These are phyloP conservation scores for Eumaeus atala DNA, from an alignment of 1,140 invertebrate species.

Conservation along the genomic window DNA sequence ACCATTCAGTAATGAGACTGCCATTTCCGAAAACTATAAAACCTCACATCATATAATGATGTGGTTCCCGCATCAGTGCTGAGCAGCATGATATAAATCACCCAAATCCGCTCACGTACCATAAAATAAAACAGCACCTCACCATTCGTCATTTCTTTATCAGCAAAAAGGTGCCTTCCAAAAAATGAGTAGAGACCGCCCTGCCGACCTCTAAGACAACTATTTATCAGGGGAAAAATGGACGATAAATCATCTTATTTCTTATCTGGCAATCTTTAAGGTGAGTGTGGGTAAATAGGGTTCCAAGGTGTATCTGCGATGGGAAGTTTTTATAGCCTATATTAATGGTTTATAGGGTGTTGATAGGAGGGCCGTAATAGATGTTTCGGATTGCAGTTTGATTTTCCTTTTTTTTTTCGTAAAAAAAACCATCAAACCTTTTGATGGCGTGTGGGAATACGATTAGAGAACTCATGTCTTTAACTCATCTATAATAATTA, in stretches of 20 bases:
- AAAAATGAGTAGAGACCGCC: conserved; percentile 53
- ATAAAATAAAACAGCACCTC: conserved; percentile 49
- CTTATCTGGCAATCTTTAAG: conserved; percentile 60
- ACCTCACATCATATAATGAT: background rate
- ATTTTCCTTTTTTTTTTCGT: conserved; percentile 15
- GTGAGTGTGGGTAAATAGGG: conserved; percentile 51
- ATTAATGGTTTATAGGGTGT: conserved; percentile 40
- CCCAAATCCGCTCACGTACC: conserved; percentile 17
- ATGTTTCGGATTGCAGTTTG: conserved; percentile 14
- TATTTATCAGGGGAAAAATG: conserved; percentile 57
- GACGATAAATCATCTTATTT: conserved; percentile 57
- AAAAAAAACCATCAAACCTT: conserved; percentile 6
- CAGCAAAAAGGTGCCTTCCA: conserved; percentile 60
- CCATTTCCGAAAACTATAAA: too few species aligned
- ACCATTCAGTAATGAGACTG: too few species aligned
- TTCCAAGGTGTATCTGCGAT: conserved; percentile 27
- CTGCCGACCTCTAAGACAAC: conserved; percentile 58
- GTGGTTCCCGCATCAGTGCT: background rate
- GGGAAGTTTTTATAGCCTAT: conserved; percentile 41
- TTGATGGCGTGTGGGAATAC: background rate
- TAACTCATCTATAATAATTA: too few species aligned
- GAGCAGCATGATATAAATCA: conserved; percentile 2
- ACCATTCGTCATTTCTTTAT: conserved; percentile 66
- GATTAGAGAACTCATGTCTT: too few species aligned
- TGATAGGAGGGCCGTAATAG: conserved; percentile 28